Evolutionary conservation across 2,888 invertebrate species (phyloP).

Genomic region (Auanema sp.): DNA sequence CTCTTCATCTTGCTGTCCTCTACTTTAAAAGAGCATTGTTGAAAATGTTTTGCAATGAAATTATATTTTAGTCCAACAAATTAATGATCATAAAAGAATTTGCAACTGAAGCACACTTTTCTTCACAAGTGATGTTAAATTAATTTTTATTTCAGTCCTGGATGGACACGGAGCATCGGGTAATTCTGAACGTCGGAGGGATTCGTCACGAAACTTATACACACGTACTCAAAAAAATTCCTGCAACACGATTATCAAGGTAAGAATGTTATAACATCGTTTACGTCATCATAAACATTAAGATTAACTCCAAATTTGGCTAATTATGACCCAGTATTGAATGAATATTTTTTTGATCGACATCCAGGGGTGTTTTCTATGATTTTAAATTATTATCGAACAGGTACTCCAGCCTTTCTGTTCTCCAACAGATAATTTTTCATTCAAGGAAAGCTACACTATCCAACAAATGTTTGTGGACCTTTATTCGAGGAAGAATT

Average conservation of each 20-base stretch:
- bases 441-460: constrained; percentile 84
- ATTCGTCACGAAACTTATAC: constrained; percentile 75
- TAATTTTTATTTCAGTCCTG: constrained; percentile 46
- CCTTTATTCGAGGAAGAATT: constrained; percentile 98
- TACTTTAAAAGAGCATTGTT: not conserved
- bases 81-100: not conserved
- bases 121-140: not conserved
- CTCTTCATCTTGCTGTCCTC: constrained; percentile 3
- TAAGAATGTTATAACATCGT: constrained; percentile 5
- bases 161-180: constrained; percentile 84
- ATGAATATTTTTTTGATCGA: constrained; percentile 98
- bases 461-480: constrained; percentile 97
- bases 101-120: not conserved
- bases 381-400: constrained; percentile 85
- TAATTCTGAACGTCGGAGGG: constrained; percentile 87
- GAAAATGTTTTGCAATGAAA: no score
- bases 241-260: constrained; percentile 76
- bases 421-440: not conserved
- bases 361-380: constrained; percentile 89
- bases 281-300: constrained; percentile 2
- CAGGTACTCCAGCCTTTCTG: constrained; percentile 36
- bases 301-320: constrained; percentile 87
- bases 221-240: constrained; percentile 80
- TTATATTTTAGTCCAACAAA: no score
- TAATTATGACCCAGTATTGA: constrained; percentile 97